A percentile compares a stretch with the other conserved stretches of the same genome.
Evolutionary conservation across 2,797 vertebrate genomes (phyloP).

Genomic region (Mionectes olivaceus): DNA sequence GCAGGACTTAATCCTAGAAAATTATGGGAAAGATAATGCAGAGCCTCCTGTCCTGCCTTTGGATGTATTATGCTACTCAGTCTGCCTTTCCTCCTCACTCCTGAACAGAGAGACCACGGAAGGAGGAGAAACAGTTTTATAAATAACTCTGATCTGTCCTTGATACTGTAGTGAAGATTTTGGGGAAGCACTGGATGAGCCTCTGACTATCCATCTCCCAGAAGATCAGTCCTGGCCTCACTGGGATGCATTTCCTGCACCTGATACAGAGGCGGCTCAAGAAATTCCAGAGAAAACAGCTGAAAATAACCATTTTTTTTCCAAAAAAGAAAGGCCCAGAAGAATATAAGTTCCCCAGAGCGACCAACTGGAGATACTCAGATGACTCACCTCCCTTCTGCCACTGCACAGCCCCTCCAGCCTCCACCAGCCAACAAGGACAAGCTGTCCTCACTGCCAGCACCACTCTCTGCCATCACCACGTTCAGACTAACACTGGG

Average conservation of each 20-base stretch:
- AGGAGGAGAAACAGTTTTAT: neutral
- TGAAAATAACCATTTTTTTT: neutral
- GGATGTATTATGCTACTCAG: neutral
- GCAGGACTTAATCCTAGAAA: neutral
- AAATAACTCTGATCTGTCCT: neutral
- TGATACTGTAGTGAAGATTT: neutral
- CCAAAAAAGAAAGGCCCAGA: neutral
- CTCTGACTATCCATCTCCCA: neutral
- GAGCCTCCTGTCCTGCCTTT: neutral
- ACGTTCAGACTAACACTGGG: neutral
- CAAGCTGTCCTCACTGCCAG: neutral
- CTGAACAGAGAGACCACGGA: accelerated
- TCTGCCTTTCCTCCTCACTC: neutral
- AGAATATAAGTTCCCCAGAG: neutral
- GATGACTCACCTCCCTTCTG: neutral
- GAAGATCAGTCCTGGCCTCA: neutral
- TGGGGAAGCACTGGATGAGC: neutral
- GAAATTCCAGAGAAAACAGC: neutral
- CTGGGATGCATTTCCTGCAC: neutral
- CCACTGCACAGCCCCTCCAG: neutral
- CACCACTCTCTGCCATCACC: neutral
- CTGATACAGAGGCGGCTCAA: accelerated
- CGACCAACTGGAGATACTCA: neutral
- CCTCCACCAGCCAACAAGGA: neutral
- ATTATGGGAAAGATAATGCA: neutral